Percentiles rank a stretch among this genome's conserved stretches.
These are phyloP conservation scores for Bujurquina vittata DNA, from an alignment of 2,113 vertebrate species.

Conservation along the genomic window DNA sequence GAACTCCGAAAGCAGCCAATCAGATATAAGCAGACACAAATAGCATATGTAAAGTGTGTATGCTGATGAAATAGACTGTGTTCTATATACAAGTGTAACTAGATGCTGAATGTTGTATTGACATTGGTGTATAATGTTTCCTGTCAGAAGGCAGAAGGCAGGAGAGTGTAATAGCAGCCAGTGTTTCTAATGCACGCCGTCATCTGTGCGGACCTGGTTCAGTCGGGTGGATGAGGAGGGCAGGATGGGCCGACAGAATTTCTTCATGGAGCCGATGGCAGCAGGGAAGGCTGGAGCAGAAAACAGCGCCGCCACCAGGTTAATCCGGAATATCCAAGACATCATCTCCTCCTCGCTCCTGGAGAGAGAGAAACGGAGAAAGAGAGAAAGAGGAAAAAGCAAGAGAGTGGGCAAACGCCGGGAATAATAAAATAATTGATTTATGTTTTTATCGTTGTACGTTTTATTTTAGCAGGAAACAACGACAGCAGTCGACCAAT, in stretches of 20 bases:
- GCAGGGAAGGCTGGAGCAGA: conserved; percentile 96
- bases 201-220: conserved; percentile 79
- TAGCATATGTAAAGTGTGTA: conserved; percentile 24
- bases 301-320: conserved; percentile 94
- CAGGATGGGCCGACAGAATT: conserved; percentile 93
- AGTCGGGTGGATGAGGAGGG: conserved; percentile 89
- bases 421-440: not conserved
- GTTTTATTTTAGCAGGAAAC: not conserved
- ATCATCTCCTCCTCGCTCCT: conserved; percentile 98
- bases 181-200: not conserved
- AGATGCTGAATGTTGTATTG: not conserved
- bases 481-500: not conserved
- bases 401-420: not conserved
- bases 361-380: not conserved
- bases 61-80: not conserved
- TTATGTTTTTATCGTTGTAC: not conserved
- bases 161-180: not conserved
- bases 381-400: not conserved
- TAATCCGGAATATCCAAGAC: conserved; percentile 96
- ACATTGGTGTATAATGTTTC: not conserved
- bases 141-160: not conserved
- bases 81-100: not conserved
- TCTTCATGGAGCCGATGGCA: conserved; percentile 97
- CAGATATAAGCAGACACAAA: conserved; percentile 39
- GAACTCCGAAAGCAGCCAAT: conserved; percentile 41